Base-by-base conservation (phyloP, 2,113 vertebrate genomes). In the Mugil cephalus region DNA sequence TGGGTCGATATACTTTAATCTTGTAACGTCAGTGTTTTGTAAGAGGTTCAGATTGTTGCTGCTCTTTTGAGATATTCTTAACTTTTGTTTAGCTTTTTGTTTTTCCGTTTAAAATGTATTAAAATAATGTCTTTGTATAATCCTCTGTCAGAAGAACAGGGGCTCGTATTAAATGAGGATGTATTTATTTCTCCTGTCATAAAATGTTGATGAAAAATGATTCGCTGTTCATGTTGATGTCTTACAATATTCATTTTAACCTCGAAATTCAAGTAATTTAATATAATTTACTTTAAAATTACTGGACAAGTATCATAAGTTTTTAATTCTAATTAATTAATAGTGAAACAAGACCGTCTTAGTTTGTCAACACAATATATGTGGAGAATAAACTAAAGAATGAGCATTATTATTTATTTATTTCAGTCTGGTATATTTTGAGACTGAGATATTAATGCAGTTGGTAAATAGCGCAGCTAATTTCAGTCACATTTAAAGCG, bases 151-250 rank as follows among this genome's bases (percentile, higher is more conserved):
- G 68, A 66, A 24, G 38, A 71, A 58, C 47, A 39, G 60, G 21
- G 13, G 15, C 30, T 65, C 46, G 9, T 78, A 21, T 51, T 42
- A 21, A 64, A 46, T 69, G 1, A 35, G 18, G 12, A 48, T 74
- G 34, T 84, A 80, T 84, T 85, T 83, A 81, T 86, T 84, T 84
- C 38, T 80, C 40, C 62, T 86, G 52, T 61, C 52, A 69, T 81
- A 35, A 82, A 71, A 70, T 81, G 74, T 80, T 79, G 21, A 24
- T 68, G 14, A 59, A 79, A 65, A 75, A 40, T 0, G 0, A n/a
- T 50, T 59, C 45, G 15, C 4, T 55, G 21, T 43, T 15, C 50
- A 30, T 54, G 0, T 19, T 42, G 2, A 24, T 47, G n/a, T 73
- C 55, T 48, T 9, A 30, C 2, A n/a, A n/a, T n/a, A n/a, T n/a